Evolutionary conservation across 2,113 vertebrate genomes (phyloP).

Genomic region (Edolisoma coerulescens): DNA sequence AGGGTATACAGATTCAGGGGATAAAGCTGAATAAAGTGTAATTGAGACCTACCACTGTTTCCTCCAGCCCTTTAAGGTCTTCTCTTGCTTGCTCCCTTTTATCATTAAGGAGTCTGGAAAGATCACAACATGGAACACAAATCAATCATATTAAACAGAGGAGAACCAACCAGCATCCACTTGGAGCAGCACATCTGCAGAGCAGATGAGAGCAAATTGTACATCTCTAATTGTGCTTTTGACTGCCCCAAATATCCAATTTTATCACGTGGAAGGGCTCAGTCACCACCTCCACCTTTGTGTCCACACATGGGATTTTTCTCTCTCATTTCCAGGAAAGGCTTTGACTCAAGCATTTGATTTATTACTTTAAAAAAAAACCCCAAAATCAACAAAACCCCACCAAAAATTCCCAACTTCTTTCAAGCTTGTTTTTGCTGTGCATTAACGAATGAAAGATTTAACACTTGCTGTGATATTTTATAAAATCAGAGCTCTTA

Average conservation of each 20-base stretch:
- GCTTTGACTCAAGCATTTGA: neutral
- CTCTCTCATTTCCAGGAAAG: neutral
- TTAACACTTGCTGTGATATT: neutral
- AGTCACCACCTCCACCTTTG: neutral
- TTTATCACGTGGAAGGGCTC: neutral
- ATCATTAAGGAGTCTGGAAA: constrained; percentile 85
- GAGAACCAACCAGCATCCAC: neutral
- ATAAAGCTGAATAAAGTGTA: neutral
- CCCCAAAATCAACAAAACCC: too few species aligned
- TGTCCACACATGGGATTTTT: neutral
- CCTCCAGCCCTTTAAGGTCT: constrained; percentile 93
- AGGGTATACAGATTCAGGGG: accelerated
- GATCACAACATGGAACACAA: neutral
- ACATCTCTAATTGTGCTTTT: neutral
- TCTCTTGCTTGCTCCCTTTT: constrained; percentile 91
- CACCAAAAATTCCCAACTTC: neutral
- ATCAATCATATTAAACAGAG: neutral
- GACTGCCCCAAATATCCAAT: neutral
- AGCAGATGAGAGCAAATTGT: neutral
- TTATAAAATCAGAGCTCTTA: neutral
- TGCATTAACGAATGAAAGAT: neutral
- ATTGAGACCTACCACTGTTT: constrained; percentile 86
- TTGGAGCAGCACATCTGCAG: neutral
- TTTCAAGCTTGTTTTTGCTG: neutral
- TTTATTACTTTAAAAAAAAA: neutral